phyloP scores from a whole-genome alignment of 53 echinoderm and acorn worm species.

The Paelopatides confundens region DNA sequence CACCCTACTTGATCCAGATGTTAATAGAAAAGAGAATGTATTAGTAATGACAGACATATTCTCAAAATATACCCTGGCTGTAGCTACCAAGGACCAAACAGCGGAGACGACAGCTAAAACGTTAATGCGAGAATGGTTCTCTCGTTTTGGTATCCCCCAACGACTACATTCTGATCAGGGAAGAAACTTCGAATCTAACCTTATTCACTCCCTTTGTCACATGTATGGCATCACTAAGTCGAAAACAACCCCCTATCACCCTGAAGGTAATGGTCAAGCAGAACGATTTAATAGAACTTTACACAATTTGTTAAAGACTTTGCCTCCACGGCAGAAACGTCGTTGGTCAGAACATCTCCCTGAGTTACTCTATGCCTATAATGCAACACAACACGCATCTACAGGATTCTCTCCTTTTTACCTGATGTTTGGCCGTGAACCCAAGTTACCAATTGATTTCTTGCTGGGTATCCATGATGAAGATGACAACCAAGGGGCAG shows the following conservation, averaged over 20 bases:
- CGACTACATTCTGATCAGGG: slow-evolving; percentile 80
- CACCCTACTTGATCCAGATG: slow-evolving; percentile 40
- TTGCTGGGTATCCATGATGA: not conserved
- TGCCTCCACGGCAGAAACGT: slow-evolving; percentile 45
- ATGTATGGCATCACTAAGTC: slow-evolving; percentile 61
- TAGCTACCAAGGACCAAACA: slow-evolving; percentile 73
- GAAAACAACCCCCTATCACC: too few species aligned
- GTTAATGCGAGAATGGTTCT: slow-evolving; percentile 73
- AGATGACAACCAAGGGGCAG: not conserved
- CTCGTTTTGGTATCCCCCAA: slow-evolving; percentile 63
- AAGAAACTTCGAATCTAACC: slow-evolving; percentile 72
- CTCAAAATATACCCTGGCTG: slow-evolving; percentile 61
- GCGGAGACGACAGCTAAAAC: slow-evolving; percentile 71
- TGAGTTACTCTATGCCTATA: slow-evolving; percentile 63
- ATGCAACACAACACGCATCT: slow-evolving; percentile 52
- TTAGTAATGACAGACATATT: slow-evolving; percentile 65
- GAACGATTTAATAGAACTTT: too few species aligned
- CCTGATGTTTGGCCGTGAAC: slow-evolving; percentile 65
- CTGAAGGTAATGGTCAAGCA: too few species aligned
- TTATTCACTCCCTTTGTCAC: slow-evolving; percentile 62
- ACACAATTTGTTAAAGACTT: slow-evolving; percentile 43
- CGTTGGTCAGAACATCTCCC: slow-evolving; percentile 64
- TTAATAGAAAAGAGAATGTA: slow-evolving; percentile 55
- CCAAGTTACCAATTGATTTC: slow-evolving; percentile 57
- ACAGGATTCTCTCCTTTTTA: slow-evolving; percentile 62